phyloP scores from a whole-genome alignment of 1,140 invertebrate genomes.

The Piezodorus guildinii region DNA sequence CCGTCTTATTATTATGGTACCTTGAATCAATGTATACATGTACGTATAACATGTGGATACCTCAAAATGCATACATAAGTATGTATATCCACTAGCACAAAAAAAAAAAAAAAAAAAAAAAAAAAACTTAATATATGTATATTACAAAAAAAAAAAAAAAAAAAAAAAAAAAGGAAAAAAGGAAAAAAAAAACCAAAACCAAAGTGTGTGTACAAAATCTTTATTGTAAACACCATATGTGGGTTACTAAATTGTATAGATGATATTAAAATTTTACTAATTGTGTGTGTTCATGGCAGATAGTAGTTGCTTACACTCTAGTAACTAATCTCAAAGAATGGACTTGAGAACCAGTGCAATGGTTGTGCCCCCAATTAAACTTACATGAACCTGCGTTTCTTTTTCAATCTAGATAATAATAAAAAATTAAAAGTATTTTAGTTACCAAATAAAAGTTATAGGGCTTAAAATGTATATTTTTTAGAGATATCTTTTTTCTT shows the following conservation, averaged over 20 bases:
- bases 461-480: slow-evolving; percentile 24
- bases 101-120: neutral
- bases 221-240: slow-evolving; percentile 9
- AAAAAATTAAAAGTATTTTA: slow-evolving; percentile 18
- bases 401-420: slow-evolving; percentile 16
- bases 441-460: slow-evolving; percentile 18
- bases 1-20: slow-evolving; percentile 1
- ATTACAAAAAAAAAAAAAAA: neutral
- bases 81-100: slow-evolving; percentile 14
- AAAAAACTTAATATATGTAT: no score
- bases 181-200: neutral
- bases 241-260: slow-evolving; percentile 12
- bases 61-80: slow-evolving; percentile 8
- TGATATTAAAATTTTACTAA: slow-evolving; percentile 10
- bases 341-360: slow-evolving; percentile 12
- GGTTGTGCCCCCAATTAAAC: slow-evolving; percentile 9
- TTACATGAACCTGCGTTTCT: slow-evolving; percentile 11
- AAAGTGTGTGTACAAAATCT: slow-evolving; percentile 12
- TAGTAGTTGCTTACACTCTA: slow-evolving; percentile 11
- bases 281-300: slow-evolving; percentile 11
- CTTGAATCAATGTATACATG: slow-evolving; percentile 6
- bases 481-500: slow-evolving; percentile 19
- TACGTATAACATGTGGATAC: slow-evolving; percentile 12
- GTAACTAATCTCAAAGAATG: slow-evolving; percentile 9
- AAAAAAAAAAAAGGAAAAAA: neutral